A percentile compares a stretch with the other conserved stretches of the same genome.
Evolutionary conservation across 2,888 invertebrate genomes (phyloP).

Genomic region (Aethes cnicana): DNA sequence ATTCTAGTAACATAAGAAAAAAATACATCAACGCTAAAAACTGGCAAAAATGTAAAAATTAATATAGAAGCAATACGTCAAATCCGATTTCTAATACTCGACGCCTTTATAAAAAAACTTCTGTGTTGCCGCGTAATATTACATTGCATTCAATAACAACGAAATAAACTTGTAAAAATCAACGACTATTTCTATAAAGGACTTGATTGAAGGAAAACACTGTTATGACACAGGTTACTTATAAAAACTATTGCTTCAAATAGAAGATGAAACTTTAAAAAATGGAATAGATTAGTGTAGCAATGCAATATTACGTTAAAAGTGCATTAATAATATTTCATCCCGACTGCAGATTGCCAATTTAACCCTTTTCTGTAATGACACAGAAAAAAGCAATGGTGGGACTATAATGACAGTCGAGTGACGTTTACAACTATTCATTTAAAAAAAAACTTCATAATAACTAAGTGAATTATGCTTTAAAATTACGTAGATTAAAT

Average conservation of each 20-base stretch:
- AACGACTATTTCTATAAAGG: conserved; percentile 40
- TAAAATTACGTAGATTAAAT: conserved; percentile 32
- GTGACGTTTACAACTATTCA: too few relatives aligned
- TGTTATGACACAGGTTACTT: too few relatives aligned
- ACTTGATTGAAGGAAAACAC: too few relatives aligned
- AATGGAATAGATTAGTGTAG: background rate
- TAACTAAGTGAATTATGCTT: too few relatives aligned
- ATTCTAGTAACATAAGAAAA: conserved; percentile 18
- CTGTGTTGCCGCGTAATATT: conserved; percentile 5
- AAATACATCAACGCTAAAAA: conserved; percentile 15
- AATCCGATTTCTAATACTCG: background rate
- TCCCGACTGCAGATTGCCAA: too few relatives aligned
- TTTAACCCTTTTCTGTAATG: too few relatives aligned
- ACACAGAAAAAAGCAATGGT: too few relatives aligned
- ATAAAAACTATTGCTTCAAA: too few relatives aligned
- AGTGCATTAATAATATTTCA: background rate
- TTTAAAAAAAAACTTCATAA: too few relatives aligned
- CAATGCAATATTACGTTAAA: conserved; percentile 9
- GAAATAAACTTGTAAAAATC: conserved; percentile 45
- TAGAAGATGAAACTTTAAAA: background rate
- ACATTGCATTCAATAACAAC: conserved; percentile 34
- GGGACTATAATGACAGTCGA: too few relatives aligned
- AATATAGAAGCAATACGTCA: background rate
- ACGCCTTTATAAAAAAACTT: background rate
- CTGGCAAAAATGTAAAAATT: background rate